Evolutionary conservation across 2,113 vertebrate species (phyloP).

Genomic region (Argyrosomus japonicus): DNA sequence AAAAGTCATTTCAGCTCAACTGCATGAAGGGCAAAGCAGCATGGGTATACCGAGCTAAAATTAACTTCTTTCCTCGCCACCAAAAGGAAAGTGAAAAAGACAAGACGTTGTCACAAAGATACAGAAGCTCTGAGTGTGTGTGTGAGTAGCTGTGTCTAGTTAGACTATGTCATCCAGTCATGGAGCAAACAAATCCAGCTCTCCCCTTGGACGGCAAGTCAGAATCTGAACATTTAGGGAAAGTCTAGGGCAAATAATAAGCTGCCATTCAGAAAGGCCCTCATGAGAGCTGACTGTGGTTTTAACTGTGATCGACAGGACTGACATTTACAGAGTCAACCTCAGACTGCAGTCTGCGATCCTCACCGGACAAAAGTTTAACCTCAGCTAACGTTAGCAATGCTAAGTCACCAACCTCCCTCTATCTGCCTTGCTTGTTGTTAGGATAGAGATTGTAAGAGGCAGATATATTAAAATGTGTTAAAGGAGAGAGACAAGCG

Average conservation of each 20-base stretch:
- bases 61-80: constrained; percentile 21
- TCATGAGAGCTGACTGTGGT: constrained; percentile 62
- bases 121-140: constrained; percentile 14
- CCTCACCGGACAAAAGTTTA: constrained; percentile 68
- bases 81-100: constrained; percentile 44
- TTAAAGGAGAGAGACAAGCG: constrained; percentile 13
- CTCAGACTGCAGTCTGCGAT: constrained; percentile 60
- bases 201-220: constrained; percentile 18
- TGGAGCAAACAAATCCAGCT: constrained; percentile 40
- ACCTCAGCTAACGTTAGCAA: constrained; percentile 67
- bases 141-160: constrained; percentile 17
- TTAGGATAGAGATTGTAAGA: constrained; percentile 27
- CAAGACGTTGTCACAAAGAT: constrained; percentile 37
- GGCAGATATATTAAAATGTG: constrained; percentile 12
- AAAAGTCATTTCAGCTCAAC: constrained; percentile 63
- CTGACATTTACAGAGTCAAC: constrained; percentile 80
- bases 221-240: constrained; percentile 44
- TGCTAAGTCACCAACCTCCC: constrained; percentile 49
- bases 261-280: constrained; percentile 72
- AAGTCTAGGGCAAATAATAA: constrained; percentile 67
- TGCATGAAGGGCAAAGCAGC: constrained; percentile 61
- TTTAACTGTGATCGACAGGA: constrained; percentile 77
- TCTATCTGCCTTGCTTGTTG: constrained; percentile 21
- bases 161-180: constrained; percentile 31
- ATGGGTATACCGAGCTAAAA: constrained; percentile 39